A percentile compares a stretch with the other conserved stretches of the same genome.
These are phyloP conservation scores for Pomacea maculata DNA, from an alignment of 1,140 invertebrate species.

Conservation along the genomic window DNA sequence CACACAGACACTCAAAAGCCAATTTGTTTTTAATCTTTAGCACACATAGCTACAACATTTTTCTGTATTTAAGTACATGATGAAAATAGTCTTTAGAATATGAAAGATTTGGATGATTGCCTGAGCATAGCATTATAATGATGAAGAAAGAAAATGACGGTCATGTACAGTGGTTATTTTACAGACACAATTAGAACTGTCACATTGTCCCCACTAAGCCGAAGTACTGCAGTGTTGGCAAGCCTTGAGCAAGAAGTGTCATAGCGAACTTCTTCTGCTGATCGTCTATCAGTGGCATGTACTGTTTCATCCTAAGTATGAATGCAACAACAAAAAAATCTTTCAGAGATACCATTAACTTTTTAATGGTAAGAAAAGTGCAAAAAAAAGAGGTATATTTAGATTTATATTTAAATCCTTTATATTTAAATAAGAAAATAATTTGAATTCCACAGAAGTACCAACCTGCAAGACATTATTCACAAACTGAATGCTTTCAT, in stretches of 20 bases:
- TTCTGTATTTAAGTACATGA: too few relatives aligned
- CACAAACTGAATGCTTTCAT: slow-evolving; percentile 65
- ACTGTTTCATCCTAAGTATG: slow-evolving; percentile 23
- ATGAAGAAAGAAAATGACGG: too few relatives aligned
- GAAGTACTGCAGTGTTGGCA: slow-evolving; percentile 65
- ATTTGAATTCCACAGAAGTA: neutral
- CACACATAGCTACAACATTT: too few relatives aligned
- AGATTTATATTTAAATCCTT: neutral
- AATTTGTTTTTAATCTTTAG: too few relatives aligned
- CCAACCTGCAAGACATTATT: slow-evolving; percentile 45
- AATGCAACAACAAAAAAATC: slow-evolving; percentile 18
- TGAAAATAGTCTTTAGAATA: too few relatives aligned
- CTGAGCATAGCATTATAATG: too few relatives aligned
- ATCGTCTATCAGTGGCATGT: slow-evolving; percentile 39
- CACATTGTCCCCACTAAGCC: slow-evolving; percentile 69
- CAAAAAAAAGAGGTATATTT: neutral
- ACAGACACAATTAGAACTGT: slow-evolving; percentile 65
- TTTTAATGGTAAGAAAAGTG: neutral
- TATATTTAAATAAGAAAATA: neutral
- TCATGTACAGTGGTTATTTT: neutral
- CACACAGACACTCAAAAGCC: too few relatives aligned
- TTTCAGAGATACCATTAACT: neutral
- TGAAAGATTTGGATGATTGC: too few relatives aligned
- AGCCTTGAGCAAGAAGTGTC: slow-evolving; percentile 62
- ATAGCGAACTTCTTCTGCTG: slow-evolving; percentile 46